Conservation (phyloP, 1,140 invertebrate species). For the Tetramorium simillimum region DNA sequence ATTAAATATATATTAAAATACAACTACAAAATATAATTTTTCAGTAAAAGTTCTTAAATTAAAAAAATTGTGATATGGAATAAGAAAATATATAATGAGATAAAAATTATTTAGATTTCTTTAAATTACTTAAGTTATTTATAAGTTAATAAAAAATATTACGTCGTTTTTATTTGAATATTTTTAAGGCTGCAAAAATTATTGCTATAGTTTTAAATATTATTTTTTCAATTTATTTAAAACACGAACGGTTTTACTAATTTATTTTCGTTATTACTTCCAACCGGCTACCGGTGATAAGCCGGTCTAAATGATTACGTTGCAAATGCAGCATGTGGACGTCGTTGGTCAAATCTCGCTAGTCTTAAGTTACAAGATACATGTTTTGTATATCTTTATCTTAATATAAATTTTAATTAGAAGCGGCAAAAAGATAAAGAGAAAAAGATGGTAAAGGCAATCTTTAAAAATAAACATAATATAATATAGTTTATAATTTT, state of each 20-base stretch:
- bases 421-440: neutral
- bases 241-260: neutral
- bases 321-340: neutral
- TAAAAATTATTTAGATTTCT: neutral
- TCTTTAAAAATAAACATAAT: neutral
- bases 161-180: neutral
- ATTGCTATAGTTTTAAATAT: neutral
- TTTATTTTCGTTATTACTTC: neutral
- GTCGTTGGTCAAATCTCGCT: neutral
- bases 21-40: neutral
- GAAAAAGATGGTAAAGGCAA: neutral
- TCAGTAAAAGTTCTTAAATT: neutral
- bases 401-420: neutral
- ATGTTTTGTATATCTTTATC: neutral
- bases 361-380: constrained; percentile 1
- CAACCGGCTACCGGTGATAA: neutral
- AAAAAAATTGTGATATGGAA: neutral
- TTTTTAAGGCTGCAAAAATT: neutral
- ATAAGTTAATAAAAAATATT: neutral
- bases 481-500: neutral
- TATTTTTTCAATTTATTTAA: neutral
- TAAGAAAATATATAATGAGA: no score
- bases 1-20: neutral
- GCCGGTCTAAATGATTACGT: constrained; percentile 8
- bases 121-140: neutral